These are phyloP conservation scores for Drosophila kanekoi DNA, from an alignment of 2,888 invertebrate species.

Conservation along the genomic window DNA sequence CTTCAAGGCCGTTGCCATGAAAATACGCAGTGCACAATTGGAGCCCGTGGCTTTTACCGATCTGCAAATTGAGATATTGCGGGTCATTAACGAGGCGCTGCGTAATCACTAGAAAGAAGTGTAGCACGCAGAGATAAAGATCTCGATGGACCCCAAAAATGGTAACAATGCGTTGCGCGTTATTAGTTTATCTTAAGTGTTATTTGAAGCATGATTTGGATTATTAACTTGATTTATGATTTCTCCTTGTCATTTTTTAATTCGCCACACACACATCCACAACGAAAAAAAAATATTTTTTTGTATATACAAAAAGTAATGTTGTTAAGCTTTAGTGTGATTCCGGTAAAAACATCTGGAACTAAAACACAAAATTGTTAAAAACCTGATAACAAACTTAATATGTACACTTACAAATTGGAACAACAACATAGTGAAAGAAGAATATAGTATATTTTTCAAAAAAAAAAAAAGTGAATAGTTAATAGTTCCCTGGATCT, in stretches of 20 bases:
- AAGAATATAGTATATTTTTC: conserved; percentile 47
- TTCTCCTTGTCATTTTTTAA: conserved; percentile 39
- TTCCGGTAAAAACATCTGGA: conserved; percentile 50
- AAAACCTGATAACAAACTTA: conserved; percentile 27
- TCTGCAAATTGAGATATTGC: conserved; percentile 82
- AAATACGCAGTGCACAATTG: conserved; percentile 82
- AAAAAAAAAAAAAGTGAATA: neutral
- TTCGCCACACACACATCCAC: conserved; percentile 15
- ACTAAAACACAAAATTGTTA: conserved; percentile 50
- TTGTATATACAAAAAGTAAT: conserved; percentile 44
- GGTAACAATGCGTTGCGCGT: conserved; percentile 49
- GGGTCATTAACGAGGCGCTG: conserved; percentile 81
- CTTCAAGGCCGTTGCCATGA: conserved; percentile 83
- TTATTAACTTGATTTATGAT: conserved; percentile 34
- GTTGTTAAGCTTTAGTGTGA: conserved; percentile 48
- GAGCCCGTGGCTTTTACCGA: conserved; percentile 83
- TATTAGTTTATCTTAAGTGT: conserved; percentile 66
- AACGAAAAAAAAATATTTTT: conserved; percentile 5
- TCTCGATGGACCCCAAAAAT: conserved; percentile 22
- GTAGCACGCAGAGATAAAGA: conserved; percentile 10
- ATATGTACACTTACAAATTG: conserved; percentile 40
- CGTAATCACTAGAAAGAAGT: conserved; percentile 68
- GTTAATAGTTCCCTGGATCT: no score
- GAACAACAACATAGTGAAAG: conserved; percentile 31
- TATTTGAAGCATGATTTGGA: conserved; percentile 50